Evolutionary conservation across 2,888 invertebrate genomes (phyloP), one percentile per base, ranked within the genome.

Genomic region (Agrilus cyanescens): DNA sequence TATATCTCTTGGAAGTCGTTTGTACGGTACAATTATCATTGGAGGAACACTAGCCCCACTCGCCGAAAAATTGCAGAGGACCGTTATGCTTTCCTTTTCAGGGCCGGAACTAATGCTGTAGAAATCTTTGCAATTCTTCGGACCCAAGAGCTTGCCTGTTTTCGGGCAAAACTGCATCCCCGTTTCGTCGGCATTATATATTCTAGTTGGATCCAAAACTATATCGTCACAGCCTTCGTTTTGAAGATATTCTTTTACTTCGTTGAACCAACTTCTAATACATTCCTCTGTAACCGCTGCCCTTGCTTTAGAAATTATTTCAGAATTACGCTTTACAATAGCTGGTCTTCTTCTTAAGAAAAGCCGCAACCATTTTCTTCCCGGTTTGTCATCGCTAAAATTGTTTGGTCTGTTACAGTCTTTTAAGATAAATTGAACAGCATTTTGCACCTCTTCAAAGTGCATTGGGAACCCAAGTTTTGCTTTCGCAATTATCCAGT

Each of bases 401-500:
- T 12, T 12, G 29, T 37, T 37, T 25, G 8, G 7, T 13, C 8
- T 18, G n/a, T 7, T 4, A 10, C 12, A 12, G 29, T 38, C 38
- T 12, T 12, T 38, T 7, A 37, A n/a, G 10, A 37, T 30, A n/a
- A 31, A 31, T 30, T 38, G 38, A 3, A 38, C 38, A 30, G 6
- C 38, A 38, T 38, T 20, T 30, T 38, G 29, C 4, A 38, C 38
- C 15, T 38, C 31, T 14, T 29, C 5, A 6, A 4, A 6, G 31
- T n/a, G n/a, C n/a, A 38, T 38, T 3, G 38, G 38, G n/a, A 38
- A 38, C 14, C 38, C 31, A 12, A 38, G 5, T 30, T 38, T 38
- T 30, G 38, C 38, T 14, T 38, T 38, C 4, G 12, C 12, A 31
- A 30, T 10, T 14, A 38, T 38, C 38, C 38, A 38, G 12, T 38